Base-by-base conservation (phyloP, 2,797 vertebrate genomes). In the Schizopygopsis pylzovi region DNA sequence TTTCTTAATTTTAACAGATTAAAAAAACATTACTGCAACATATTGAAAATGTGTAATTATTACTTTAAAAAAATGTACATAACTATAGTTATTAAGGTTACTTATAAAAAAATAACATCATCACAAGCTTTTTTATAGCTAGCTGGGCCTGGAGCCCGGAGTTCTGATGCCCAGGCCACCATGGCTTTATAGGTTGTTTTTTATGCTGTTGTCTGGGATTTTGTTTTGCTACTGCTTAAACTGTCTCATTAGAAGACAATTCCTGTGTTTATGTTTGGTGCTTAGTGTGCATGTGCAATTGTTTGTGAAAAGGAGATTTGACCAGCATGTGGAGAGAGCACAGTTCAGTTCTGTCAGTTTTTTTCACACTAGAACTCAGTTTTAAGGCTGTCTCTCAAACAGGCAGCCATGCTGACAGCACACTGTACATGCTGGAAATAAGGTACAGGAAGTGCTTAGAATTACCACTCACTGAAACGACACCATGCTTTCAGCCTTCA, bases 171-270 rank as follows among this genome's bases (percentile, higher is more conserved):
- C 54, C 15, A 33, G 77, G 75, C 52, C 73, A 84, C 52, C 82
- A 59, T 59, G 81, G 33, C 86, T 67, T 87, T 91, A 73, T 82
- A 65, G 88, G 86, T 86, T 85, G 83, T 43, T 47, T 65, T 41
- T 41, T 65, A 15, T 39, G 71, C 3, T 11, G 41, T 25, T 83
- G 43, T 83, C 68, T 72, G 59, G 28, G 71, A 67, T 83, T 76
- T 65, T 83, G 22, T 83, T 75, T 75, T 65, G 56, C 56, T 61
- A 47, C 39, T 83, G 70, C 54, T 61, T 73, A 47, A 83, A 75
- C 71, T 49, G 56, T 83, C 28, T 76, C 71, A 76, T 83, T 83
- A 76, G 72, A 67, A 82, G 77, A 85, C 61, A 77, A 84, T 67
- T 78, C 28, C 59, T 59, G 77, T 84, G 59, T 75, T 59, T 83